phyloP scores from a whole-genome alignment of 2,113 vertebrate genomes.

The Piaya cayana region DNA sequence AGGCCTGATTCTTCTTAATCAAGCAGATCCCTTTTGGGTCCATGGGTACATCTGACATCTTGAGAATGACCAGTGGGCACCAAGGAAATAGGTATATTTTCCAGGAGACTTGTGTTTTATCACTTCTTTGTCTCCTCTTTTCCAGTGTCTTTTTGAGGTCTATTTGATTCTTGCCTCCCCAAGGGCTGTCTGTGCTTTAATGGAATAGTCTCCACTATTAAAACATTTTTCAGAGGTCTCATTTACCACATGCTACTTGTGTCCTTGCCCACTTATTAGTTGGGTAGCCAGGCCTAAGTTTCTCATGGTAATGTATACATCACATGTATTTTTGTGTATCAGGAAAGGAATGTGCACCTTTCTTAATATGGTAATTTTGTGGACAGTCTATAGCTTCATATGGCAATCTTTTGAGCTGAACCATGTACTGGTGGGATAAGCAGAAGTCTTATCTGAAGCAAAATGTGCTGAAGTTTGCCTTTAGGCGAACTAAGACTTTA shows the following conservation, averaged over 20 bases:
- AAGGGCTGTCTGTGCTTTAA: background rate
- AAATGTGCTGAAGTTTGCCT: background rate
- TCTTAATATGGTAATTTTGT: background rate
- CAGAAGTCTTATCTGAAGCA: background rate
- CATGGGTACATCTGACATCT: background rate
- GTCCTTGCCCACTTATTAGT: background rate
- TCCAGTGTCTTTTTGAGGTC: background rate
- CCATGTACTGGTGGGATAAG: background rate
- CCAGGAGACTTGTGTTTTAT: background rate
- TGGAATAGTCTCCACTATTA: background rate
- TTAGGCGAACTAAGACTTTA: background rate
- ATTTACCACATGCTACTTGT: background rate
- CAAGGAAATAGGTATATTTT: background rate
- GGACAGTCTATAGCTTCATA: background rate
- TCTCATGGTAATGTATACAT: background rate
- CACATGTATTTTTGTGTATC: background rate
- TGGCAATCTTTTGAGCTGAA: background rate
- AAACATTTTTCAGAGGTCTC: background rate
- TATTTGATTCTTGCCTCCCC: background rate
- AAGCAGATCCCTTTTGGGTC: background rate
- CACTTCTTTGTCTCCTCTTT: background rate
- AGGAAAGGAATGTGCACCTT: fast-evolving
- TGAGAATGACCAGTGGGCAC: background rate
- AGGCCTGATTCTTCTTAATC: background rate
- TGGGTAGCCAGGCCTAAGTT: background rate